Evolutionary conservation across 2,113 vertebrate species (phyloP).

Genomic region (Turdus rufiventris): DNA sequence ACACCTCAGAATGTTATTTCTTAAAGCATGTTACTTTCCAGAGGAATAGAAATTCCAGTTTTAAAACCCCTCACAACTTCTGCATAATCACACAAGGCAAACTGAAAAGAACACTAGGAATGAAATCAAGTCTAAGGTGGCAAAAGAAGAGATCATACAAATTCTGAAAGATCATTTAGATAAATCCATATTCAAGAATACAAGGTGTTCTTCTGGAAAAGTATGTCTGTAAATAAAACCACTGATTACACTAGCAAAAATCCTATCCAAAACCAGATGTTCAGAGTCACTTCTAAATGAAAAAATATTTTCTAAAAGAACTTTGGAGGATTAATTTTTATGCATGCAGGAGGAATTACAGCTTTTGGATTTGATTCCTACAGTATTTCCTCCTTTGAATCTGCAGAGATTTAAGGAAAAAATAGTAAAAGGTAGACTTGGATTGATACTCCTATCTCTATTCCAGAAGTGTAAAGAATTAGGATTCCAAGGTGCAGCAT

Average conservation of each 20-base stretch:
- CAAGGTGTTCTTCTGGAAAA: neutral
- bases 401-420: neutral
- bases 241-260: neutral
- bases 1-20: neutral
- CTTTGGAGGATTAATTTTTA: neutral
- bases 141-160: neutral
- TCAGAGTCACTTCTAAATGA: neutral
- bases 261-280: neutral
- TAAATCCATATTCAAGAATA: neutral
- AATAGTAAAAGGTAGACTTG: neutral
- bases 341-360: neutral
- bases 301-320: neutral
- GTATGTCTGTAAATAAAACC: neutral
- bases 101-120: neutral
- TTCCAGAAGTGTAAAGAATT: neutral
- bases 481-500: neutral
- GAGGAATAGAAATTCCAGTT: neutral
- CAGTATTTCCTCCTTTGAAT: neutral
- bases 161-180: neutral
- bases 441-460: neutral
- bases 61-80: neutral
- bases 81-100: neutral
- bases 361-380: neutral
- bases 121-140: neutral
- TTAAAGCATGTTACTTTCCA: neutral